Percentiles rank a stretch among this genome's conserved stretches.
Evolutionary conservation across 1,140 invertebrate species (phyloP).

Genomic region (Bombyx mori): DNA sequence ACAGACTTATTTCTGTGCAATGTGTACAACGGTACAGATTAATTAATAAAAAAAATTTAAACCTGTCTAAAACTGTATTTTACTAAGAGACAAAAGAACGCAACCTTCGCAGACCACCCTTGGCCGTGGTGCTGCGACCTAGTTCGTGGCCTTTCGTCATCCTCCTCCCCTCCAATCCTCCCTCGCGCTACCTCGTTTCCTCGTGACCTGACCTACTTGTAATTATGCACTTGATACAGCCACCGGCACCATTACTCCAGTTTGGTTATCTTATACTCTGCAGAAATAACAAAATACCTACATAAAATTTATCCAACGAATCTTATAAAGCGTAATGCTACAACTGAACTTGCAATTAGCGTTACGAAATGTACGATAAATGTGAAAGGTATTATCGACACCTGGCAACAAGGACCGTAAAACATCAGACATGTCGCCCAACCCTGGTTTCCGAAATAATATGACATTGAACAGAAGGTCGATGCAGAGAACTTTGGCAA

Average conservation of each 20-base stretch:
- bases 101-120: conserved; percentile 65
- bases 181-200: conserved; percentile 15
- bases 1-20: no score
- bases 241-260: conserved; percentile 25
- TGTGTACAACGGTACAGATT: no score
- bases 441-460: conserved; percentile 38
- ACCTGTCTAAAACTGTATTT: no score
- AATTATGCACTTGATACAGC: conserved; percentile 55
- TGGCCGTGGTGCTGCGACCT: conserved; percentile 64
- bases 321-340: no score
- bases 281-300: no score
- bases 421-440: conserved; percentile 10
- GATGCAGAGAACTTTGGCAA: conserved; percentile 51
- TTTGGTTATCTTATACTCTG: no score
- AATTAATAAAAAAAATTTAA: no score
- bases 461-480: conserved; percentile 57
- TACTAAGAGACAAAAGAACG: conserved; percentile 37
- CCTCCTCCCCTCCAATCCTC: conserved; percentile 12
- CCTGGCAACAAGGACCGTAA: conserved; percentile 20
- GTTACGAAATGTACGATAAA: no score
- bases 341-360: no score
- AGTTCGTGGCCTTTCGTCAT: conserved; percentile 28
- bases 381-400: background rate
- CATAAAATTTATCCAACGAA: no score
- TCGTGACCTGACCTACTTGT: conserved; percentile 60